Conservation (phyloP, 2,797 vertebrate species). For the Sparus aurata region DNA sequence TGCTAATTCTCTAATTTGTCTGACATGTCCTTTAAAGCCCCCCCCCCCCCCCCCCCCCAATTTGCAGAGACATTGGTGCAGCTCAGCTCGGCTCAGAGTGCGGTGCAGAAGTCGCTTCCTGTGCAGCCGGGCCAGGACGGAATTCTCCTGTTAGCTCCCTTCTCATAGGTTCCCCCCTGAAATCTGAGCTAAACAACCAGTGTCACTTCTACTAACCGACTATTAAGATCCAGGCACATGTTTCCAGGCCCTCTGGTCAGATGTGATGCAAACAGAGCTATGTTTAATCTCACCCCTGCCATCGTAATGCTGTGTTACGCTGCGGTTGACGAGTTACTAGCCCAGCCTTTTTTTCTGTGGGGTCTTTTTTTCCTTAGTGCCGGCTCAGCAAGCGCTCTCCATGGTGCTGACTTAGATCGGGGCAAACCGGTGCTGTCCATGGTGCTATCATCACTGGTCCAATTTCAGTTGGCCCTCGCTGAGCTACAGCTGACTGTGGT, state of each 20-base stretch:
- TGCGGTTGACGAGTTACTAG: conserved; percentile 12
- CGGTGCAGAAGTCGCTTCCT: conserved; percentile 52
- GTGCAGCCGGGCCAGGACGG: conserved; percentile 25
- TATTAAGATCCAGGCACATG: conserved; percentile 1
- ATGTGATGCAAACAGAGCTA: not conserved
- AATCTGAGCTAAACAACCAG: not conserved
- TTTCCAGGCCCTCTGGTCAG: conserved; percentile 9
- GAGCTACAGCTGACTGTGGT: conserved; percentile 67
- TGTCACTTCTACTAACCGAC: conserved; percentile 36
- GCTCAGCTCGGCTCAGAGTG: conserved; percentile 48
- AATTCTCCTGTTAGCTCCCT: conserved; percentile 19
- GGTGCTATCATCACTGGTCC: conserved; percentile 62
- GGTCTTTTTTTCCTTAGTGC: conserved; percentile 43
- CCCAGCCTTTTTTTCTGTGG: conserved; percentile 30
- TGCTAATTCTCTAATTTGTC: conserved; percentile 64
- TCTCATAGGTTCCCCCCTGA: conserved; percentile 10
- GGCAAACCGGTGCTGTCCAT: conserved; percentile 61
- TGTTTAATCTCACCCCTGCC: conserved; percentile 2
- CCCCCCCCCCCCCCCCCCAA: not conserved
- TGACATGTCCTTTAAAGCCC: conserved; percentile 71
- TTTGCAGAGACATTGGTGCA: conserved; percentile 55
- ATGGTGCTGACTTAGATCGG: conserved; percentile 69
- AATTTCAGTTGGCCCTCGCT: conserved; percentile 58
- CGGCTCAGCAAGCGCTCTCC: conserved; percentile 69
- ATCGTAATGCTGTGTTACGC: not conserved